Percentiles rank a stretch among this genome's conserved stretches.
Conservation (phyloP, 1,140 invertebrate genomes). For the Pogonomyrmex barbatus region DNA sequence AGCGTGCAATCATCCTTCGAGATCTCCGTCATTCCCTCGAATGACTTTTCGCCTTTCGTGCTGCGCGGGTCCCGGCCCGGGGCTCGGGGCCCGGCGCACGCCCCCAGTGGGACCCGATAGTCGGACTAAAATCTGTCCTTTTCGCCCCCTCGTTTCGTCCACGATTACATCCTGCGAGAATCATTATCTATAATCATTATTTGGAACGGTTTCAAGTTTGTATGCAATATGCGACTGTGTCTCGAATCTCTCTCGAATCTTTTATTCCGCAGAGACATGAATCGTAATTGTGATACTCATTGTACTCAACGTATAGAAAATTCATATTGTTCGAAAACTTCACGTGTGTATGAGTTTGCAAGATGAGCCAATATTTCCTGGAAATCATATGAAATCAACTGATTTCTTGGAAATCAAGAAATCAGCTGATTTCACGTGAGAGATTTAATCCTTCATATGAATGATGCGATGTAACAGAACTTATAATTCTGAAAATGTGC, state of each 20-base stretch:
- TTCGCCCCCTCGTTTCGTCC: constrained; percentile 30
- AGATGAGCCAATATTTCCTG: not conserved
- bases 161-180: constrained; percentile 32
- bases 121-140: constrained; percentile 19
- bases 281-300: not conserved
- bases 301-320: not conserved
- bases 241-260: no score
- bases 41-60: constrained; percentile 74
- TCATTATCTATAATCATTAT: constrained; percentile 31
- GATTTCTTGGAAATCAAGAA: not conserved
- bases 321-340: not conserved
- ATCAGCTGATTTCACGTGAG: not conserved
- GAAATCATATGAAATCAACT: not conserved
- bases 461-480: not conserved
- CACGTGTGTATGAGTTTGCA: no score
- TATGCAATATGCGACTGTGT: not conserved
- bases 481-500: constrained; percentile 1
- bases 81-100: not conserved
- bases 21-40: constrained; percentile 73
- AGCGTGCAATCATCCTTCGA: constrained; percentile 66
- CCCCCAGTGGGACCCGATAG: constrained; percentile 15
- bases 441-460: not conserved
- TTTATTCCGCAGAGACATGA: not conserved
- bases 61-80: not conserved
- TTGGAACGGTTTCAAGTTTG: not conserved